These are phyloP conservation scores for Heliornis fulica DNA, from an alignment of 2,113 vertebrate genomes.

Conservation along the genomic window DNA sequence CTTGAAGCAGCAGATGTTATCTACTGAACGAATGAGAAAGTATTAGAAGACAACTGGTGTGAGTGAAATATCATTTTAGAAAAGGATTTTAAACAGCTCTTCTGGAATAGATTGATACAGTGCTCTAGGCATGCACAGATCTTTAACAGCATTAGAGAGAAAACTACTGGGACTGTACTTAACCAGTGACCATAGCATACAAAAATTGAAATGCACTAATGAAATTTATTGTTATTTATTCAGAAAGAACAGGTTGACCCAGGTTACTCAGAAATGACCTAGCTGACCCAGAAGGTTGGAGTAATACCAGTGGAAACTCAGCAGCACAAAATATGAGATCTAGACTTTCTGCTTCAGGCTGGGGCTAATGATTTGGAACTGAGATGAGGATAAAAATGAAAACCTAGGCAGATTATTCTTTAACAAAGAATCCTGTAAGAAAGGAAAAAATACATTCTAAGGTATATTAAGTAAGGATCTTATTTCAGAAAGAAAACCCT, in stretches of 20 bases:
- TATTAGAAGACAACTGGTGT: neutral
- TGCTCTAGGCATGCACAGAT: neutral
- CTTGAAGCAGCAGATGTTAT: neutral
- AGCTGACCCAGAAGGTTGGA: neutral
- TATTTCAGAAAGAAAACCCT: neutral
- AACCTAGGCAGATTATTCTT: neutral
- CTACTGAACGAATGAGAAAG: neutral
- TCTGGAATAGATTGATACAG: neutral
- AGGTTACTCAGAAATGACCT: neutral
- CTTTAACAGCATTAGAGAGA: neutral
- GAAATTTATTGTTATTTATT: neutral
- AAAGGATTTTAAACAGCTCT: neutral
- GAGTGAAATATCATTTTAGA: neutral
- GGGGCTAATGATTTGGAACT: neutral
- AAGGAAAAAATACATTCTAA: neutral
- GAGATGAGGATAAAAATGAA: neutral
- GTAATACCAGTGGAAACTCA: neutral
- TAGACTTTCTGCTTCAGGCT: neutral
- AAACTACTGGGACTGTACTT: neutral
- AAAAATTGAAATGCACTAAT: neutral
- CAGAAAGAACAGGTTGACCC: neutral
- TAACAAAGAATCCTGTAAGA: neutral
- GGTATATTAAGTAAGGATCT: neutral
- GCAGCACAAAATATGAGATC: neutral
- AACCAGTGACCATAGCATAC: neutral